Base-by-base conservation (phyloP, 2,888 invertebrate genomes). In the Noctua pronuba region DNA sequence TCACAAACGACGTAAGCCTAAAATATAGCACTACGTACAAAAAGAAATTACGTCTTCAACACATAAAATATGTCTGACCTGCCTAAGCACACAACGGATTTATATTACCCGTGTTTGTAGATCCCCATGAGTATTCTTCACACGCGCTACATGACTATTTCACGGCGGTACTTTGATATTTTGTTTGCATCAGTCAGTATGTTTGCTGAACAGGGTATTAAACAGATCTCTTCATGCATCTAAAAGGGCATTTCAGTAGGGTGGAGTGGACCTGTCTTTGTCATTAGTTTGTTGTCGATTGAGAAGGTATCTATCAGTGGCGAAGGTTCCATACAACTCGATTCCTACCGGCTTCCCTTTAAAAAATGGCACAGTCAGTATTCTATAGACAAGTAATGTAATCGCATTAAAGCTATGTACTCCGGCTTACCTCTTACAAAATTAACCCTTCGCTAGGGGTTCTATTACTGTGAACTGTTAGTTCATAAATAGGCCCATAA, bases 151-250 rank as follows among this genome's bases (percentile, higher is more conserved):
- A n/a, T 89, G 90, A 88, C 87, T 80, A 81, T 87, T 79, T 81
- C 82, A 80, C 68, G 71, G 68, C 35, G 67, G 68, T 89, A 90
- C 81, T 89, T 91, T 86, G 83, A 82, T 83, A 85, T 86, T 85
- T 88, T 87, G 87, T 89, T 90, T 76, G 76, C 69, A 49, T 66
- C 60, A 38, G 74, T 75, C 58, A 65, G 65, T 79, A 69, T 89
- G 86, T 89, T 88, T 88, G 85, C 84, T 78, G 68, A 81, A 80
- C 68, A 70, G 64, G 73, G 80, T 85, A 89, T 88, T 87, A 89
- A 86, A 85, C 64, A 65, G 77, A 38, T 31, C 58, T 68, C 77
- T 77, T 74, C 60, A 55, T n/a, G 49, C n/a, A 64, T 64, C 3
- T 49, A 24, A 52, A 73, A 68, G 46, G 60, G 83, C 49, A 24